Evolutionary conservation across 2,888 invertebrate species (phyloP).

Genomic region (Piscicola geometra): DNA sequence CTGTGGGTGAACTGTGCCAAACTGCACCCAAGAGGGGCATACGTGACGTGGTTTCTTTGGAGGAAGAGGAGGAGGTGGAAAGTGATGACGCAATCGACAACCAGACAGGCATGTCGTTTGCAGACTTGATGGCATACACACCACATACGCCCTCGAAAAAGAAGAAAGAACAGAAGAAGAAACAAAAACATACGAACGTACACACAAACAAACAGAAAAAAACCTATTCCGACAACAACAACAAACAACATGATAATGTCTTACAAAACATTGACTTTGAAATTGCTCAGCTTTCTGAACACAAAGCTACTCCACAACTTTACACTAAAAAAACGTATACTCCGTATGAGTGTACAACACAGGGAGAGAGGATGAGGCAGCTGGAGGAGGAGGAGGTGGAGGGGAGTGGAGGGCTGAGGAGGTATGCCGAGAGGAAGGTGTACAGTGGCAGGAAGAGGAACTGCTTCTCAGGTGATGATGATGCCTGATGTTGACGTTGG

Average conservation of each 20-base stretch:
- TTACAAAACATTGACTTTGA: not conserved
- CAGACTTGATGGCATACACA: not conserved
- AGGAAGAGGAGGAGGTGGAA: not conserved
- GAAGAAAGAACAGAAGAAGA: not conserved
- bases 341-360: no score
- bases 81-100: not conserved
- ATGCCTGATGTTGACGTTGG: no score
- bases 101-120: not conserved
- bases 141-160: not conserved
- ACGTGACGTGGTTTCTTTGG: no score
- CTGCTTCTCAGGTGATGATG: not conserved
- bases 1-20: no score
- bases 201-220: no score
- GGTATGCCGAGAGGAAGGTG: not conserved
- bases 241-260: not conserved
- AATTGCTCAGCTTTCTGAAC: not conserved
- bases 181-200: no score
- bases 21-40: no score
- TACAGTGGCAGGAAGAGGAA: not conserved
- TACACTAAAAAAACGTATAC: no score
- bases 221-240: no score
- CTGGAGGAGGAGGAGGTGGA: not conserved
- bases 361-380: no score
- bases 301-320: not conserved
- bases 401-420: not conserved